These are phyloP conservation scores for Tryphoninae sp. DNA, from an alignment of 2,888 invertebrate species.

Conservation along the genomic window DNA sequence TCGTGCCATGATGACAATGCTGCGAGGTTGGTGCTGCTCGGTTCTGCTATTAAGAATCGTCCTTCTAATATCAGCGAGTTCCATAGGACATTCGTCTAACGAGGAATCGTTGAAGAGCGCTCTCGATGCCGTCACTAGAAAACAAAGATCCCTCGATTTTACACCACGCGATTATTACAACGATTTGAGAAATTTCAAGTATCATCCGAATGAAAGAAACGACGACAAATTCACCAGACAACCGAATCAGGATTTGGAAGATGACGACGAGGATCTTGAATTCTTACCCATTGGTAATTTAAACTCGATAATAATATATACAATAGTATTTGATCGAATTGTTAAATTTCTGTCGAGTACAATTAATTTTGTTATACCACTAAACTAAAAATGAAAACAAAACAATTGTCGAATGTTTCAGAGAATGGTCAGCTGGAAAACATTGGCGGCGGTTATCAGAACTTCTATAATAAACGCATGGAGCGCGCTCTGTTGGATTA, in stretches of 20 bases:
- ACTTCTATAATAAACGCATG: constrained; percentile 73
- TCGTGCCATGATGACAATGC: constrained; percentile 55
- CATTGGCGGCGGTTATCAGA: constrained; percentile 80
- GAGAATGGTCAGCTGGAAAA: constrained; percentile 81
- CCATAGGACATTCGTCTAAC: constrained; percentile 64
- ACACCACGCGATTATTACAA: constrained; percentile 73
- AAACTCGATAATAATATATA: not conserved
- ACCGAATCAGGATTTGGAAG: constrained; percentile 63
- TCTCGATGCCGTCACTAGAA: constrained; percentile 81
- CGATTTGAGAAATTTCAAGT: constrained; percentile 74
- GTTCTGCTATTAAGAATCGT: constrained; percentile 41
- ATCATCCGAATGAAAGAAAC: constrained; percentile 66
- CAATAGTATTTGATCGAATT: not conserved
- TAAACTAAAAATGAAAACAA: not conserved
- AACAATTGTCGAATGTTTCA: constrained; percentile 57
- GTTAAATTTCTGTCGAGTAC: constrained; percentile 5
- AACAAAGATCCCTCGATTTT: constrained; percentile 79
- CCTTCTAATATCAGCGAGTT: constrained; percentile 53
- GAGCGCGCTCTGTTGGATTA: constrained; percentile 74
- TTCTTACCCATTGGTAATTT: constrained; percentile 72
- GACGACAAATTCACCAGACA: constrained; percentile 70
- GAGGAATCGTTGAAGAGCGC: constrained; percentile 82
- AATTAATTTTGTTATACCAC: not conserved
- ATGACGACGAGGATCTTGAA: constrained; percentile 70
- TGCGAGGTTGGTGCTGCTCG: constrained; percentile 25